Conservation (phyloP, 2,888 invertebrate species). For the Neoscelio sp. region DNA sequence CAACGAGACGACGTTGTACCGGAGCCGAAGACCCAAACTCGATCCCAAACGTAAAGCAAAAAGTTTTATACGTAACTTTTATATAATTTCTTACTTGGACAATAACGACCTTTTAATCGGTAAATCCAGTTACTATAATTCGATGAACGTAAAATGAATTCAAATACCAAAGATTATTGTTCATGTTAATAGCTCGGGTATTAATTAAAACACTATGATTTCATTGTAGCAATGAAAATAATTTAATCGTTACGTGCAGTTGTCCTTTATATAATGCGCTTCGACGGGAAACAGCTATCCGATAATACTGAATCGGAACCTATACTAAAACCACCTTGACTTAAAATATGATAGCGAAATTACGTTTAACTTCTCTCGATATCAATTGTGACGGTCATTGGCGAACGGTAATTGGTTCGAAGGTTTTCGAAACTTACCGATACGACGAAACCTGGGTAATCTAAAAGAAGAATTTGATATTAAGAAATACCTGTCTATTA, state of each 20-base stretch:
- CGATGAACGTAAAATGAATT: constrained; percentile 23
- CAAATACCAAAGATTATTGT: too few species aligned
- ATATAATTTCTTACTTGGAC: too few species aligned
- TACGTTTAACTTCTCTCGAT: constrained; percentile 37
- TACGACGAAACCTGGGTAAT: constrained; percentile 28
- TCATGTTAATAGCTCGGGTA: too few species aligned
- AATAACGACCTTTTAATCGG: too few species aligned
- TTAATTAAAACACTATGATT: background rate
- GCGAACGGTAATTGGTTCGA: constrained; percentile 48
- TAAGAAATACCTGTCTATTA: background rate
- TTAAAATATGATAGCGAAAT: constrained; percentile 52
- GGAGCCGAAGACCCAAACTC: too few species aligned
- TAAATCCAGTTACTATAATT: too few species aligned
- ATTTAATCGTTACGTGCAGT: constrained; percentile 18
- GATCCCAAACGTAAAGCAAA: too few species aligned
- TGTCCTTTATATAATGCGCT: constrained; percentile 45
- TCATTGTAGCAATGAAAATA: constrained; percentile 22
- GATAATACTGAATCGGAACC: constrained; percentile 17
- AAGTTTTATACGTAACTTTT: too few species aligned
- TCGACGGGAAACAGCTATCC: constrained; percentile 13
- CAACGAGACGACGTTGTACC: too few species aligned
- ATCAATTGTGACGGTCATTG: constrained; percentile 60
- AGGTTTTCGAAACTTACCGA: constrained; percentile 48
- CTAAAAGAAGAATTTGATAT: constrained; percentile 11
- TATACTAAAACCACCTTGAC: constrained; percentile 52